A percentile compares a stretch with the other conserved stretches of the same genome.
These are phyloP conservation scores for Tragelaphus eurycerus DNA, from an alignment of 2,797 vertebrate genomes.

Conservation along the genomic window DNA sequence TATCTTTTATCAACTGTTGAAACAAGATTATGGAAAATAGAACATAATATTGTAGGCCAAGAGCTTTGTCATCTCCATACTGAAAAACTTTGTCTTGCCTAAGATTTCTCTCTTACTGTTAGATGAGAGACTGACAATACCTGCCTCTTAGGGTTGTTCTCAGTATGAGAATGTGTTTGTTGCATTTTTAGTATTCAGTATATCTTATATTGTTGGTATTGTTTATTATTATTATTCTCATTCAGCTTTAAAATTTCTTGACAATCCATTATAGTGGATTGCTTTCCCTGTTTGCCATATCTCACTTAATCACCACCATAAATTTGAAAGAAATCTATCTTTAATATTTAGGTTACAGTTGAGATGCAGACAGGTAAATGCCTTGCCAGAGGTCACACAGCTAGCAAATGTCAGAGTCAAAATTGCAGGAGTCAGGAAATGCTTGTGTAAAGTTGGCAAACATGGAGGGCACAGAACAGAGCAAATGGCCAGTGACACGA, in stretches of 20 bases:
- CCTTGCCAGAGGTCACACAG: neutral
- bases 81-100: neutral
- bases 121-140: neutral
- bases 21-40: neutral
- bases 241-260: neutral
- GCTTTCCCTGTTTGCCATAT: neutral
- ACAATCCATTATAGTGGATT: neutral
- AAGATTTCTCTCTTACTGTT: neutral
- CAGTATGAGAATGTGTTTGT: neutral
- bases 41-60: neutral
- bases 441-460: neutral
- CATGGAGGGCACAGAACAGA: neutral
- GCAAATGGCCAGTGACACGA: neutral
- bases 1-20: neutral
- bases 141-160: neutral
- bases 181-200: neutral
- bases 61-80: neutral
- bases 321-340: neutral
- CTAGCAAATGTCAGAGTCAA: neutral
- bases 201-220: neutral
- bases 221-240: neutral
- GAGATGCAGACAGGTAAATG: neutral
- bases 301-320: neutral
- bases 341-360: neutral
- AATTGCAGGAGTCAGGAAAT: neutral